These are phyloP conservation scores for Glomeris maerens DNA, from an alignment of 1,140 invertebrate genomes.

Conservation along the genomic window DNA sequence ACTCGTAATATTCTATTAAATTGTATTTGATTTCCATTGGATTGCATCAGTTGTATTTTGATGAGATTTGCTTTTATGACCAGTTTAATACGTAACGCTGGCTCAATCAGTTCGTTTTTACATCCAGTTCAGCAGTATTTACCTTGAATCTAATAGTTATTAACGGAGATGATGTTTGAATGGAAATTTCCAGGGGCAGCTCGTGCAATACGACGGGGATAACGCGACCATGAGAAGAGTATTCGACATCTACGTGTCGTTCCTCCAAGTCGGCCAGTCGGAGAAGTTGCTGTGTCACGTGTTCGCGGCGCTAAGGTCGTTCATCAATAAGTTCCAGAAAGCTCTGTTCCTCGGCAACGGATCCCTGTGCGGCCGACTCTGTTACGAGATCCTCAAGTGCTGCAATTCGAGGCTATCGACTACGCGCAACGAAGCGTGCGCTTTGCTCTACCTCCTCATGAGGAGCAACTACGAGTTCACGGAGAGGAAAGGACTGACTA, in stretches of 20 bases:
- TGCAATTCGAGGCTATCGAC: constrained; percentile 63
- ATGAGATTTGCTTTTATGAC: too few relatives aligned
- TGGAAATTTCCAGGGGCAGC: constrained; percentile 32
- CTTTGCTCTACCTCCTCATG: constrained; percentile 79
- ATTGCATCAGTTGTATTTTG: too few relatives aligned
- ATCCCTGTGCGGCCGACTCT: constrained; percentile 64
- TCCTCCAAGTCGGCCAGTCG: constrained; percentile 76
- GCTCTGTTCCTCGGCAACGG: constrained; percentile 72
- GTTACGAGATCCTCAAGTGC: constrained; percentile 59
- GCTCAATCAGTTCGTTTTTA: too few relatives aligned
- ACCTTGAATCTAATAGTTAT: too few relatives aligned
- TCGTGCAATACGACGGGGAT: constrained; percentile 50
- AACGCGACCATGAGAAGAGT: constrained; percentile 61
- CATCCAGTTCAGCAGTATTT: too few relatives aligned
- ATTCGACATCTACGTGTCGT: constrained; percentile 66
- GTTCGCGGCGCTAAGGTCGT: constrained; percentile 74
- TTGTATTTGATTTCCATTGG: too few relatives aligned
- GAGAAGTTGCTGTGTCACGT: constrained; percentile 76
- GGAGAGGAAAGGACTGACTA: constrained; percentile 59
- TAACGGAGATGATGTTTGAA: too few relatives aligned
- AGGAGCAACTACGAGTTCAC: constrained; percentile 83
- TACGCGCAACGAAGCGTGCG: constrained; percentile 74
- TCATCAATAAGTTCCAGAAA: constrained; percentile 76
- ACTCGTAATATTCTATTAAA: too few relatives aligned
- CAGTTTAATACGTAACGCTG: too few relatives aligned